These are phyloP conservation scores for Australoheros facetus DNA, from an alignment of 2,797 vertebrate species.

Conservation along the genomic window DNA sequence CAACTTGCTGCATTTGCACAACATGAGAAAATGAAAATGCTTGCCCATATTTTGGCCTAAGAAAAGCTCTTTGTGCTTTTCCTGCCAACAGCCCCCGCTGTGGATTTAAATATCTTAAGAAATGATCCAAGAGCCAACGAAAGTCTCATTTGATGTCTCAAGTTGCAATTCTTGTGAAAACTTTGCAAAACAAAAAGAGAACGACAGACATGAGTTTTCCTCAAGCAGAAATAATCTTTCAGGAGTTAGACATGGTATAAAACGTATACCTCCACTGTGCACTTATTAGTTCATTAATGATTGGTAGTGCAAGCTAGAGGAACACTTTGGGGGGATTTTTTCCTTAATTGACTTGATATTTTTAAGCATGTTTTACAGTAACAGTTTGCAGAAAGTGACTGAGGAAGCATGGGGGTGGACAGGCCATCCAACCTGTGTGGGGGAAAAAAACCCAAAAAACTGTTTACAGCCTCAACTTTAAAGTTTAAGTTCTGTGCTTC, in stretches of 20 bases:
- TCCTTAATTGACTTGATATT: too few relatives aligned
- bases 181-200: background rate
- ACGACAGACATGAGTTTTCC: background rate
- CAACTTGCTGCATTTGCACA: background rate
- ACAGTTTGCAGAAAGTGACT: too few relatives aligned
- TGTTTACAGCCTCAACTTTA: too few relatives aligned
- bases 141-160: background rate
- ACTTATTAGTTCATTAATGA: background rate
- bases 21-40: background rate
- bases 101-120: background rate
- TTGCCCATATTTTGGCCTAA: background rate
- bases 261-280: background rate
- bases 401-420: background rate
- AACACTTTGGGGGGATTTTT: too few relatives aligned
- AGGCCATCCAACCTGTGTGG: accelerated
- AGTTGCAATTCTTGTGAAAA: background rate
- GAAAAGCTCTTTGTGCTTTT: background rate
- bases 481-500: too few relatives aligned
- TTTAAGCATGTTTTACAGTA: too few relatives aligned
- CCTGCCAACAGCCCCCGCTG: background rate
- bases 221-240: background rate
- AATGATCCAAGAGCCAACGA: background rate
- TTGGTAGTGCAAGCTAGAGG: background rate
- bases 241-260: background rate
- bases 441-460: background rate